Conservation (phyloP, 2,888 invertebrate species). For the Spatulosminthurus flaviceps region DNA sequence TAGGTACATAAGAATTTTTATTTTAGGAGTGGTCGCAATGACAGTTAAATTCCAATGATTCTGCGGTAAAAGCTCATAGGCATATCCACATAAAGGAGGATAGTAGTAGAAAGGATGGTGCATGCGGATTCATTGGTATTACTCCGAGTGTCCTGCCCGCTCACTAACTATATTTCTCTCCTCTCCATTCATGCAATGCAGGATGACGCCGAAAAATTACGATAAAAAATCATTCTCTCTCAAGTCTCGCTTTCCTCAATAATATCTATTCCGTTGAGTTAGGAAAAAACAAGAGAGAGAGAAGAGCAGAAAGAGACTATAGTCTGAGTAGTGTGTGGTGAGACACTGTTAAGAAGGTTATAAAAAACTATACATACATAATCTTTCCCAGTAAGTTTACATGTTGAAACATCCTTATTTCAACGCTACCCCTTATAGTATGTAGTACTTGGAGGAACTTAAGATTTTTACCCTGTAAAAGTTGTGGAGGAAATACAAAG, state of each 20-base stretch:
- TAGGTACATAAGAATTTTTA: too few relatives aligned
- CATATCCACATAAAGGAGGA: background rate
- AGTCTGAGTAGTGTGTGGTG: background rate
- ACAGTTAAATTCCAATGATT: constrained; percentile 10
- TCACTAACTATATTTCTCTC: background rate
- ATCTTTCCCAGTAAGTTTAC: background rate
- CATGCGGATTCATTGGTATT: background rate
- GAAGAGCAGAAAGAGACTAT: background rate
- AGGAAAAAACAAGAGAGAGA: constrained; percentile 9
- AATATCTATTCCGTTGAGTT: background rate
- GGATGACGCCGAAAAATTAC: constrained; percentile 50
- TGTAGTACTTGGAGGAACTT: background rate
- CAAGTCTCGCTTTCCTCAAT: constrained; percentile 36
- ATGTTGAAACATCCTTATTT: background rate
- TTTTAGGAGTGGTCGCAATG: background rate
- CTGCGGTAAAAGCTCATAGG: background rate
- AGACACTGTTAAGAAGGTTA: background rate
- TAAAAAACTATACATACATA: background rate
- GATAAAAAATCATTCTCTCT: constrained; percentile 46
- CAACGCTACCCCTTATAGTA: background rate
- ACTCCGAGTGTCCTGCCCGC: background rate
- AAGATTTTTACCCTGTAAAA: constrained; percentile 14
- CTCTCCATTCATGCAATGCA: constrained; percentile 47
- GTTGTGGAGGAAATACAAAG: constrained; percentile 19
- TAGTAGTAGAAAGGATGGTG: too few relatives aligned